Conservation (phyloP, 2,797 vertebrate genomes). For the Lindbergichthys nudifrons region DNA sequence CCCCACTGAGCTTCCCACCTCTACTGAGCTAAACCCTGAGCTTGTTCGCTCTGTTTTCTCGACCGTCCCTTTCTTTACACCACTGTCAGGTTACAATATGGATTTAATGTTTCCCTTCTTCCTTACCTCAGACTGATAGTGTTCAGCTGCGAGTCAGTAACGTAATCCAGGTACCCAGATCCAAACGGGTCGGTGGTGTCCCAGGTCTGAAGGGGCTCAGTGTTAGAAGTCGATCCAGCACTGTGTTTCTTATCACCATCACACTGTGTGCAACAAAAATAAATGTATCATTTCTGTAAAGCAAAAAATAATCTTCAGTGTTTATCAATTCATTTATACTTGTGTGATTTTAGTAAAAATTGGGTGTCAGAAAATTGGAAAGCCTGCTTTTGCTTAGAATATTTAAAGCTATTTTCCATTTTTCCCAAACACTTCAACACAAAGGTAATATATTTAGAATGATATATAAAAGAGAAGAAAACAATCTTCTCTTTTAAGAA, state of each 20-base stretch:
- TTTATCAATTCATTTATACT: background rate
- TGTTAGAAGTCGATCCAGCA: background rate
- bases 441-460: too few species aligned
- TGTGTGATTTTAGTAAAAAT: background rate
- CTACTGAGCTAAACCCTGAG: background rate
- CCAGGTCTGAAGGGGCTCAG: conserved; percentile 9
- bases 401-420: background rate
- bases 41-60: background rate
- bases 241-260: conserved; percentile 11
- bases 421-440: too few species aligned
- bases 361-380: background rate
- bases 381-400: background rate
- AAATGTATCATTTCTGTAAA: background rate
- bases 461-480: too few species aligned
- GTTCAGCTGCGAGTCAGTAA: conserved; percentile 83
- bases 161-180: conserved; percentile 45
- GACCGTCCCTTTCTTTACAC: background rate
- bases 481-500: too few species aligned
- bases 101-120: background rate
- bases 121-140: conserved; percentile 76
- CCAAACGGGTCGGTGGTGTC: conserved; percentile 31
- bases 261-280: conserved; percentile 38
- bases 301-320: background rate
- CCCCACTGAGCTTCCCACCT: background rate
- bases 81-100: background rate